phyloP scores from a whole-genome alignment of 2,797 vertebrate genomes.

The Crocodylus rhombifer region DNA sequence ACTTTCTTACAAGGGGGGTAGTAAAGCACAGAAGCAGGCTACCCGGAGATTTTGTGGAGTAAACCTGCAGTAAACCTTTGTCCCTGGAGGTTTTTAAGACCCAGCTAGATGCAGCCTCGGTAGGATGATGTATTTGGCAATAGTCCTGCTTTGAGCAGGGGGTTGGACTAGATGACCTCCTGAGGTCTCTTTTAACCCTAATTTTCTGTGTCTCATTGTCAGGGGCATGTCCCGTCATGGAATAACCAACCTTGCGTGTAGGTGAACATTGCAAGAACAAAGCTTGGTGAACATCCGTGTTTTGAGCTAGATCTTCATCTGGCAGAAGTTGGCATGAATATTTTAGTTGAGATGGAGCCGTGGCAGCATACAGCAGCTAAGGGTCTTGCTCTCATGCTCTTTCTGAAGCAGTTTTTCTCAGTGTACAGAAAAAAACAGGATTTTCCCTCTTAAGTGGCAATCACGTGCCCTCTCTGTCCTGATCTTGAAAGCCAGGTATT shows the following conservation, averaged over 20 bases:
- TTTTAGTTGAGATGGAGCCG: neutral
- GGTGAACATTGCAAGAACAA: too few relatives aligned
- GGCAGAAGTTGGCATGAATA: fast-evolving
- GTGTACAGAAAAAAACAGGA: neutral
- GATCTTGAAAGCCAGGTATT: fast-evolving
- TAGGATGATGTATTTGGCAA: too few relatives aligned
- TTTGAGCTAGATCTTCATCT: neutral
- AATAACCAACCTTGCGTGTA: too few relatives aligned
- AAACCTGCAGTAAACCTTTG: too few relatives aligned
- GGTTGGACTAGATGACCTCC: too few relatives aligned
- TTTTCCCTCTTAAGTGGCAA: neutral
- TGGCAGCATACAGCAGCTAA: neutral
- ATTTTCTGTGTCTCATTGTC: neutral
- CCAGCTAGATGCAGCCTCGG: too few relatives aligned
- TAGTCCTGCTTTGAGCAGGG: too few relatives aligned
- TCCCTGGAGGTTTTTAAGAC: too few relatives aligned
- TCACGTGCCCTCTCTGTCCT: fast-evolving
- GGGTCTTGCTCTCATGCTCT: neutral
- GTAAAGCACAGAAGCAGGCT: too few relatives aligned
- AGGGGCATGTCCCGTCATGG: neutral
- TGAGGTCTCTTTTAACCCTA: too few relatives aligned
- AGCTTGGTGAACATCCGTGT: neutral
- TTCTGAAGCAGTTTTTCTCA: neutral
- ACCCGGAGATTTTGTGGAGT: too few relatives aligned
- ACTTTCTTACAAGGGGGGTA: too few relatives aligned